Conservation (phyloP, 2,113 vertebrate species). For the Jacana jacana region DNA sequence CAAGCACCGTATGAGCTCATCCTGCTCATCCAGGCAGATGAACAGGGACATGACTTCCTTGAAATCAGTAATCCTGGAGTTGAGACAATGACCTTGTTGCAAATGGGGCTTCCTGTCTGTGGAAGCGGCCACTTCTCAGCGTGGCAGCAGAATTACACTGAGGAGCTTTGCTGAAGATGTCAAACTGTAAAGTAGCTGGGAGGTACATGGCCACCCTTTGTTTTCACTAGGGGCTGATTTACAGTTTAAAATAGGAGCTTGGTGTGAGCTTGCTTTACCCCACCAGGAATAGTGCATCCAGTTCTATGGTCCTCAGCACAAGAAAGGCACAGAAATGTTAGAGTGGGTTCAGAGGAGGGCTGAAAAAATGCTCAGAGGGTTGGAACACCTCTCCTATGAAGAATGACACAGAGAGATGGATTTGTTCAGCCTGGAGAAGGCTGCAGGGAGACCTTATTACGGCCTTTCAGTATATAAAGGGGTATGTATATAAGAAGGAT, state of each 20-base stretch:
- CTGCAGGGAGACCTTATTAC: background rate
- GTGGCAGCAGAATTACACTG: background rate
- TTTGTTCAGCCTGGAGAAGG: background rate
- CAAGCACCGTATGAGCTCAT: too few species aligned
- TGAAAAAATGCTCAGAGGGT: background rate
- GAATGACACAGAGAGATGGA: background rate
- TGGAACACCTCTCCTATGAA: background rate
- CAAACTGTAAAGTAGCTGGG: background rate
- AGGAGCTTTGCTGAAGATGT: background rate
- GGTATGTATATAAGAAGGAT: background rate
- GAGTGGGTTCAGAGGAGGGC: background rate
- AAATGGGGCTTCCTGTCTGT: background rate
- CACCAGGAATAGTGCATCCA: background rate
- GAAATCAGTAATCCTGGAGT: background rate
- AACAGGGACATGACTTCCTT: background rate
- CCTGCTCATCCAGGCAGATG: background rate
- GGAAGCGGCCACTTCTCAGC: background rate
- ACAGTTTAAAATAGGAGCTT: background rate
- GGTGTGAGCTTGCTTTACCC: background rate
- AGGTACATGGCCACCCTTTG: background rate
- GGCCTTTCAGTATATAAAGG: background rate
- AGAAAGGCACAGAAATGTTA: background rate
- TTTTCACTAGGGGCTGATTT: background rate
- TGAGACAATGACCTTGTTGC: background rate
- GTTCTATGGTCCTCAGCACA: background rate